A percentile compares a stretch with the other conserved stretches of the same genome.
Conservation (phyloP, 2,113 vertebrate species). For the Tachycineta bicolor region DNA sequence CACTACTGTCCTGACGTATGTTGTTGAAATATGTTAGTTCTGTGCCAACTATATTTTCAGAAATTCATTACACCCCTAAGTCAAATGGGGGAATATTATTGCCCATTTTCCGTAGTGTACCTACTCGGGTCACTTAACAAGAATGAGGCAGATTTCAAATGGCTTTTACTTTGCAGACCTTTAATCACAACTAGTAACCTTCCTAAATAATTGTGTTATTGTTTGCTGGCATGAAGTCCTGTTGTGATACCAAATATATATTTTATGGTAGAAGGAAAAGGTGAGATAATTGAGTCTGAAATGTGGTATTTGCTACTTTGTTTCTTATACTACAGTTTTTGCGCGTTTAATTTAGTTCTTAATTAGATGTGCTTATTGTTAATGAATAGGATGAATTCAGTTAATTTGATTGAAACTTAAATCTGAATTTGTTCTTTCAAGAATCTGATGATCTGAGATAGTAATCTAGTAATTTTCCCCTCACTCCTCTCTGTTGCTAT, state of each 20-base stretch:
- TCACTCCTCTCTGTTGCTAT: constrained; percentile 25
- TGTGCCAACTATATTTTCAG: not conserved
- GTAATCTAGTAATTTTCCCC: constrained; percentile 1
- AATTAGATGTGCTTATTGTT: not conserved
- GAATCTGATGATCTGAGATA: not conserved
- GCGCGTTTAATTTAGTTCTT: not conserved
- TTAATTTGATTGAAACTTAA: not conserved
- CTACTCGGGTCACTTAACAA: not conserved
- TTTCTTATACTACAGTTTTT: not conserved
- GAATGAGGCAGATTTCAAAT: not conserved
- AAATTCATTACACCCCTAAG: not conserved
- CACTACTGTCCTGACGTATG: not conserved
- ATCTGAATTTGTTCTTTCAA: not conserved
- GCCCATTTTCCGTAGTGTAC: not conserved
- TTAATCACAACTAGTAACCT: not conserved
- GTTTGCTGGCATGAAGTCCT: not conserved
- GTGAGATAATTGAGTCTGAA: not conserved
- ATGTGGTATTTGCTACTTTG: not conserved
- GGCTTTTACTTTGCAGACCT: not conserved
- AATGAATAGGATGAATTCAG: not conserved
- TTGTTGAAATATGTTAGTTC: not conserved
- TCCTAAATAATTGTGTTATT: not conserved
- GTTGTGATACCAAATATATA: not conserved
- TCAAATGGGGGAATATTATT: not conserved
- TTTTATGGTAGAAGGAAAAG: not conserved